phyloP scores from a whole-genome alignment of 2,888 invertebrate species.

The Lasioglossum vierecki region DNA sequence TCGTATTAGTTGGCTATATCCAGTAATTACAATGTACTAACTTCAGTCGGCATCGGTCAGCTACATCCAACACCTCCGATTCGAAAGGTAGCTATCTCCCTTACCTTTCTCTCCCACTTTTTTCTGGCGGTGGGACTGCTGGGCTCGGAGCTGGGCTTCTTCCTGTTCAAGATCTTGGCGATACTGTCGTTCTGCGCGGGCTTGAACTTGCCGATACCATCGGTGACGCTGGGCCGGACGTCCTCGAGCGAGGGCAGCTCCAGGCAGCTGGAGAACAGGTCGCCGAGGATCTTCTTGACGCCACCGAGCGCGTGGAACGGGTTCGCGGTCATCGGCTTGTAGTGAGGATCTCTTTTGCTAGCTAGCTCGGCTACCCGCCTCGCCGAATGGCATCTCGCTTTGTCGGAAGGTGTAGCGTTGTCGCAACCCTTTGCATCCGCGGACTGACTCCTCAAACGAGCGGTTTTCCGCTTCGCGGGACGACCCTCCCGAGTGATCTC shows the following conservation, averaged over 20 bases:
- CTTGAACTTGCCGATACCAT: conserved; percentile 81
- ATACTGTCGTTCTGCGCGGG: conserved; percentile 81
- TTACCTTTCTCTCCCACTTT: conserved; percentile 83
- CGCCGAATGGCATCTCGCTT: conserved; percentile 89
- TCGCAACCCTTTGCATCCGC: conserved; percentile 81
- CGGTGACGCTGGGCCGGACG: conserved; percentile 85
- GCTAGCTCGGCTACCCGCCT: conserved; percentile 92
- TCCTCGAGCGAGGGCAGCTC: conserved; percentile 89
- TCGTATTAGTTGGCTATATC: background rate
- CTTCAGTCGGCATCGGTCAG: background rate
- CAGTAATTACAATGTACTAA: too few relatives aligned
- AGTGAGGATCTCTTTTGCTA: conserved; percentile 93
- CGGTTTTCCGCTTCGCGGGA: conserved; percentile 68
- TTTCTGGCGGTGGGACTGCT: conserved; percentile 83
- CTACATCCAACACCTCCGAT: background rate
- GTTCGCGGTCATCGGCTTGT: conserved; percentile 89
- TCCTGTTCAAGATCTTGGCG: conserved; percentile 80
- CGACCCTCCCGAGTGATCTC: conserved; percentile 78
- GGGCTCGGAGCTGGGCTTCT: conserved; percentile 82
- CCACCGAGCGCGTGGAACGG: conserved; percentile 92
- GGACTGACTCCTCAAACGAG: conserved; percentile 79
- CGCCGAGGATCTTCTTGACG: conserved; percentile 91
- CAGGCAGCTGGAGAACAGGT: conserved; percentile 90
- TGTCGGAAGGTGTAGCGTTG: conserved; percentile 88
- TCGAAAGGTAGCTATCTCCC: background rate